Evolutionary conservation across 2,113 vertebrate species (phyloP).

Genomic region (Herpailurus yagouaroundi): DNA sequence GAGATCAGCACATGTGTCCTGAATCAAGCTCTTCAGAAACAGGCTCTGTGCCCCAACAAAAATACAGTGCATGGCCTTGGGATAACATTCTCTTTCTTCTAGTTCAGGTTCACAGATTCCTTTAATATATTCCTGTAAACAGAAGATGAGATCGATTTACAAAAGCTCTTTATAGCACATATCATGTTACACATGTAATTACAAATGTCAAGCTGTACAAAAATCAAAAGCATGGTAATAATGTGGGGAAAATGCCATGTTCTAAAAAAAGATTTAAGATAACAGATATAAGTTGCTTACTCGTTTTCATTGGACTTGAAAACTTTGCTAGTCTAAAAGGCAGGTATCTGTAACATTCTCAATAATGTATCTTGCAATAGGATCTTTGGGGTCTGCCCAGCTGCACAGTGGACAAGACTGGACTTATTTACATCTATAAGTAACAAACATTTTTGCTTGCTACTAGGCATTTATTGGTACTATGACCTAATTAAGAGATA

Average conservation of each 20-base stretch:
- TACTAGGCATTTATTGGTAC: not conserved
- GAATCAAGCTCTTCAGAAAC: conserved; percentile 93
- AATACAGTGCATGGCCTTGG: conserved; percentile 98
- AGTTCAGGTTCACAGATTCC: conserved; percentile 97
- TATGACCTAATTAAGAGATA: not conserved
- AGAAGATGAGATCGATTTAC: conserved; percentile 14
- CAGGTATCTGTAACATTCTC: not conserved
- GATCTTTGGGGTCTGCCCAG: not conserved
- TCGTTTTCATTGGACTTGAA: not conserved
- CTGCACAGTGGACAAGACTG: not conserved
- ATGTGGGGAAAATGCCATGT: not conserved
- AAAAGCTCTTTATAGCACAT: not conserved
- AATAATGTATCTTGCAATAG: not conserved
- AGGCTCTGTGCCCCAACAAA: conserved; percentile 93
- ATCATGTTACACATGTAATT: not conserved
- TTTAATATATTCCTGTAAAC: conserved; percentile 93
- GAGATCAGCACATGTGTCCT: conserved; percentile 95
- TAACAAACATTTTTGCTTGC: not conserved
- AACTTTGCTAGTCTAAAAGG: not conserved
- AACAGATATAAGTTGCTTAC: not conserved
- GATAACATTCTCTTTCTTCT: conserved; percentile 93
- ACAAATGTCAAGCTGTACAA: not conserved
- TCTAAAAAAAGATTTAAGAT: not conserved
- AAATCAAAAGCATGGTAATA: not conserved
- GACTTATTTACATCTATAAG: not conserved